Percentiles rank a stretch among this genome's conserved stretches.
Conservation (phyloP, 2,888 invertebrate species). For the Archips xylosteana region DNA sequence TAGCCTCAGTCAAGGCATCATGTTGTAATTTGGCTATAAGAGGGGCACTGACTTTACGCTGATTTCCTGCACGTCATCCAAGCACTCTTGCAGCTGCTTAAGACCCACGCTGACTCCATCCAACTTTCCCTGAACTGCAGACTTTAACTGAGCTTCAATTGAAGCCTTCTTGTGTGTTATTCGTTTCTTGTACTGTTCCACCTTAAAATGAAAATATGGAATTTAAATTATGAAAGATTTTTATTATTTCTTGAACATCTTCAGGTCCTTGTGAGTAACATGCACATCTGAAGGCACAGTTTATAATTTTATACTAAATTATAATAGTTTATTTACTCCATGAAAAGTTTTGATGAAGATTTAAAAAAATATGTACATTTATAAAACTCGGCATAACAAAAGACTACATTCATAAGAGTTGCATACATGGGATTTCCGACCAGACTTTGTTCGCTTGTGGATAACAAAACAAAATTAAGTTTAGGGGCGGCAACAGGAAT, state of each 20-base stretch:
- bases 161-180: constrained; percentile 93
- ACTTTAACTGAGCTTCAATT: constrained; percentile 97
- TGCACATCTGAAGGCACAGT: too few species aligned
- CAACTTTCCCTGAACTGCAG: constrained; percentile 99
- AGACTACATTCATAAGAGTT: too few species aligned
- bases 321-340: too few species aligned
- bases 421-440: too few species aligned
- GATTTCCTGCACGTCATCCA: constrained; percentile 93
- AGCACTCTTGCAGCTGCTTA: constrained; percentile 93
- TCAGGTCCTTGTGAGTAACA: too few species aligned
- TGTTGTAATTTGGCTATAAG: not conserved
- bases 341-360: too few species aligned
- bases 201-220: constrained; percentile 64
- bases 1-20: not conserved
- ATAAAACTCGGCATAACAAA: too few species aligned
- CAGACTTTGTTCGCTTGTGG: too few species aligned
- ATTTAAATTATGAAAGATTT: too few species aligned
- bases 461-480: not conserved
- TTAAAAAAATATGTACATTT: too few species aligned
- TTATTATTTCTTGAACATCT: too few species aligned
- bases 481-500: not conserved
- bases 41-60: constrained; percentile 74
- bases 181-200: constrained; percentile 91
- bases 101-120: constrained; percentile 98
- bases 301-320: too few species aligned